Percentiles rank a stretch among this genome's conserved stretches.
phyloP scores from a whole-genome alignment of 2,888 invertebrate genomes.

The Amphimallon solstitiale region DNA sequence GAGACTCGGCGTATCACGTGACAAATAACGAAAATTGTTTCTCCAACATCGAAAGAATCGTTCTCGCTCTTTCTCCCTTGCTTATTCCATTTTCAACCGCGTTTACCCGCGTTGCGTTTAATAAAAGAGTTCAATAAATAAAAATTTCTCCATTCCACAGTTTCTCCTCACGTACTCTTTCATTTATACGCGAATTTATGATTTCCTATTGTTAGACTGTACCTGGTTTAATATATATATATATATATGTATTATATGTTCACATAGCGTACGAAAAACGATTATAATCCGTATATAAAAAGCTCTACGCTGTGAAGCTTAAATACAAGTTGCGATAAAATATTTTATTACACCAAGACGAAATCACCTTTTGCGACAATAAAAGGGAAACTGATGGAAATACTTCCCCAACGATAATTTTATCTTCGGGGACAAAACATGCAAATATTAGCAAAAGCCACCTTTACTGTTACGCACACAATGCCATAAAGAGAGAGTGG shows the following conservation, averaged over 20 bases:
- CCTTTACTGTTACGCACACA: constrained; percentile 17
- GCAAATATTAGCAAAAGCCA: constrained; percentile 40
- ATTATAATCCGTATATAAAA: constrained; percentile 39
- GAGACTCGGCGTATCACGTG: constrained; percentile 28
- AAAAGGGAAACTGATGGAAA: constrained; percentile 46
- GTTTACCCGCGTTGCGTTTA: constrained; percentile 7
- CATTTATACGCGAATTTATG: constrained; percentile 3
- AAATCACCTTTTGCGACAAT: constrained; percentile 45
- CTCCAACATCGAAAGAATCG: constrained; percentile 7
- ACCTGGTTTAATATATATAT: constrained; percentile 7
- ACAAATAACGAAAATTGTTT: constrained; percentile 31
- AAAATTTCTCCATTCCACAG: background rate
- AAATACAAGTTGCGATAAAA: constrained; percentile 47
- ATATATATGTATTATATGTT: background rate
- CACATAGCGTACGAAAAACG: constrained; percentile 19
- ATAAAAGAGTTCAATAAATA: constrained; percentile 25
- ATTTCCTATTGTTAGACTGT: constrained; percentile 20
- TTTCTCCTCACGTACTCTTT: background rate
- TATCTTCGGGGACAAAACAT: constrained; percentile 48
- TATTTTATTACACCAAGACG: constrained; percentile 46
- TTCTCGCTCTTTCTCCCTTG: background rate
- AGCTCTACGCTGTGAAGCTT: constrained; percentile 39
- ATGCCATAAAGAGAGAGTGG: background rate
- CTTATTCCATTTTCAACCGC: constrained; percentile 22
- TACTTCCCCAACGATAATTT: constrained; percentile 44